Conservation (phyloP, 2,113 vertebrate species). For the Oceanites oceanicus region DNA sequence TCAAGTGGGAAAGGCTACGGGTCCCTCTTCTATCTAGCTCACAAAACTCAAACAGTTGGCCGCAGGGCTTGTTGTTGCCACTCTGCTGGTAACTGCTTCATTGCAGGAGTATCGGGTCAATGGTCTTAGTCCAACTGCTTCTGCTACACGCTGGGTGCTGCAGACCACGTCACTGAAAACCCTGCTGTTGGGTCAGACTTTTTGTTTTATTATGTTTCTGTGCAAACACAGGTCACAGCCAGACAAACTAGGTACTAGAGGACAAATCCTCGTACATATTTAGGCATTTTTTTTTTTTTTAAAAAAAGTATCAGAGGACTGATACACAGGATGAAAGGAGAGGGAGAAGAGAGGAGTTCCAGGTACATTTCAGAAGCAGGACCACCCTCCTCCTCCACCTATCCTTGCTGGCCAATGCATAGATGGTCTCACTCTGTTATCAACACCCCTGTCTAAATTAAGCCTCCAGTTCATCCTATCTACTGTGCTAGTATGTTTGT, state of each 20-base stretch:
- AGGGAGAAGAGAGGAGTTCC: neutral
- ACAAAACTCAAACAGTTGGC: neutral
- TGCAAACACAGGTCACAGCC: neutral
- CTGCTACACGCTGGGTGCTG: neutral
- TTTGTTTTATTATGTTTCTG: neutral
- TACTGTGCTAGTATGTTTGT: neutral
- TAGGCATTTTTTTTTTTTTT: neutral
- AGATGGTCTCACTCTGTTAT: neutral
- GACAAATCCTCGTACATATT: neutral
- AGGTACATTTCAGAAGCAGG: neutral
- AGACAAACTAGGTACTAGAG: neutral
- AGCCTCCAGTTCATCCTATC: neutral
- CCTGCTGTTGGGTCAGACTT: neutral
- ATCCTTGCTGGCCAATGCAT: neutral
- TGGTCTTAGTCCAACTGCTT: neutral
- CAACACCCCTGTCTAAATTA: neutral
- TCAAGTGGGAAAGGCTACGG: rapidly evolving
- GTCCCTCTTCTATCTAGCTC: neutral
- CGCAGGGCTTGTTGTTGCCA: neutral
- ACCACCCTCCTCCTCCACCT: neutral
- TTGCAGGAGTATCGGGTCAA: rapidly evolving
- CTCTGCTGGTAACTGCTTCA: neutral
- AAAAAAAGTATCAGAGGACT: neutral
- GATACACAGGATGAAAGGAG: neutral
- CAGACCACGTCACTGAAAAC: rapidly evolving